Conservation (phyloP, 2,888 invertebrate species). For the Lycocerus yunnanus region DNA sequence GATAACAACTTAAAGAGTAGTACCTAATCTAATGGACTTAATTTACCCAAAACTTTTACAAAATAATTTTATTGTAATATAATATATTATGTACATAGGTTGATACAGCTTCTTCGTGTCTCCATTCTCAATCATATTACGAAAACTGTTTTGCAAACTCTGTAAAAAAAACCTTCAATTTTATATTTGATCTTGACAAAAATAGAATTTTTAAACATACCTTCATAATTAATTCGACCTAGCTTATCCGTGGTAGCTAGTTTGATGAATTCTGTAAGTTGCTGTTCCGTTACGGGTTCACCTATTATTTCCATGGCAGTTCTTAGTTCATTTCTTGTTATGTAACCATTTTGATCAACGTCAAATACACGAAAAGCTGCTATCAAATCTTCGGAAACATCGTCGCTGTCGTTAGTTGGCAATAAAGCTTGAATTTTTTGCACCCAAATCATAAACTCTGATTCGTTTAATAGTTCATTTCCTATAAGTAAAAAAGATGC, state of each 20-base stretch:
- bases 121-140: slow-evolving; percentile 45
- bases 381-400: slow-evolving; percentile 76
- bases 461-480: slow-evolving; percentile 75
- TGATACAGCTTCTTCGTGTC: background rate
- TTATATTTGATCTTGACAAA: background rate
- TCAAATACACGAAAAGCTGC: slow-evolving; percentile 92
- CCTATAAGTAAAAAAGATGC: slow-evolving; percentile 57
- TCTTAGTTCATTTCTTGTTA: slow-evolving; percentile 78
- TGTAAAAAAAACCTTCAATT: slow-evolving; percentile 51
- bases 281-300: slow-evolving; percentile 75
- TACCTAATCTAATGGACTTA: background rate
- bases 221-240: slow-evolving; percentile 82
- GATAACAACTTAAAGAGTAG: background rate
- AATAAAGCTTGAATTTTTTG: slow-evolving; percentile 73
- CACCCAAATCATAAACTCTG: slow-evolving; percentile 79
- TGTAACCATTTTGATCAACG: slow-evolving; percentile 88
- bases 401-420: slow-evolving; percentile 64
- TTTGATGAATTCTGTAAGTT: slow-evolving; percentile 73
- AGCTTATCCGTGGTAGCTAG: slow-evolving; percentile 80
- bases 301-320: slow-evolving; percentile 84
- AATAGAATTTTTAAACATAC: slow-evolving; percentile 51
- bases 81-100: too few species aligned
- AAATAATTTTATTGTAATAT: background rate
- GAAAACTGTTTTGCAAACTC: slow-evolving; percentile 65
- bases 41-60: background rate